phyloP scores from a whole-genome alignment of 2,113 vertebrate genomes.

The Otus sunia region DNA sequence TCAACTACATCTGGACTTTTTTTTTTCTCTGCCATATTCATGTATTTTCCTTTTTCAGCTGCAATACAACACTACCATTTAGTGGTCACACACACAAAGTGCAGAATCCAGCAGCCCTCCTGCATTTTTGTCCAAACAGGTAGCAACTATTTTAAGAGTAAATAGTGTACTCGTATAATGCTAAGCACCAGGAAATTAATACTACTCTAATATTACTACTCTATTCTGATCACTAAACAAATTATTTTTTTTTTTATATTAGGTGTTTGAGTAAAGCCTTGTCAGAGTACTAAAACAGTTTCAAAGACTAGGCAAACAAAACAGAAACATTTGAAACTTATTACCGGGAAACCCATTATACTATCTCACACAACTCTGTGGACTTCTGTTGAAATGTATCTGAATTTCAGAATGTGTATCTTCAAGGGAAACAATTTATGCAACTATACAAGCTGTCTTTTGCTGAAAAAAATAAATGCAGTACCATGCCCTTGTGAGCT shows the following conservation, averaged over 20 bases:
- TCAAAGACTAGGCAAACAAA: background rate
- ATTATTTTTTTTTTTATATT: background rate
- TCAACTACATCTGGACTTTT: background rate
- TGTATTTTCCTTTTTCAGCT: background rate
- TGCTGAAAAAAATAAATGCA: background rate
- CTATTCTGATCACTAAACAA: background rate
- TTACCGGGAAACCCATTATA: background rate
- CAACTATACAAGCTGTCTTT: background rate
- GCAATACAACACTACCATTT: constrained; percentile 31
- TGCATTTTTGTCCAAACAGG: background rate
- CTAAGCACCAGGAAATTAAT: background rate
- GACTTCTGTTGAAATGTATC: background rate
- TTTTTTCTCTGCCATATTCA: background rate
- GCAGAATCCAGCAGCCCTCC: background rate
- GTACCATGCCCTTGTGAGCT: background rate
- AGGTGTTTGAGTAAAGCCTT: background rate
- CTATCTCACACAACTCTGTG: background rate
- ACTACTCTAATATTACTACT: background rate
- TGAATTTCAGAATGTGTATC: background rate
- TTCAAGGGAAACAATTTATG: background rate
- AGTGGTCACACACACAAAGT: constrained; percentile 44
- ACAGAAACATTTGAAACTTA: background rate
- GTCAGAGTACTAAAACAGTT: background rate
- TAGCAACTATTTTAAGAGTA: background rate
- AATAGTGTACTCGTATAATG: background rate